phyloP scores from a whole-genome alignment of 2,888 invertebrate genomes.

The Phyllotreta striolata region DNA sequence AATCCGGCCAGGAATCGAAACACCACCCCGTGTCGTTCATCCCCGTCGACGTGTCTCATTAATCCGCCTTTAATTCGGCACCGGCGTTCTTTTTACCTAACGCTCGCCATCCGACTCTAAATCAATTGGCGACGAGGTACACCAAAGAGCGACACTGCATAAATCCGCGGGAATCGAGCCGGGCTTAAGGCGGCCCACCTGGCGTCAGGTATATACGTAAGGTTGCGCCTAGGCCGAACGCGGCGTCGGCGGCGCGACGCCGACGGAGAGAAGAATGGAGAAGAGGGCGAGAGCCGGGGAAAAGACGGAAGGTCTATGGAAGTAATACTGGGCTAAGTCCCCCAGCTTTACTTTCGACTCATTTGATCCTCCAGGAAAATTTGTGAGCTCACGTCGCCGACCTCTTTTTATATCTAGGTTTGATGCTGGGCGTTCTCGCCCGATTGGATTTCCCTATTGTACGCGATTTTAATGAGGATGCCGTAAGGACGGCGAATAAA shows the following conservation, averaged over 20 bases:
- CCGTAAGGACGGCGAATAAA: too few relatives aligned
- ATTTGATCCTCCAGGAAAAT: constrained; percentile 61
- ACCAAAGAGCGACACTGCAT: constrained; percentile 54
- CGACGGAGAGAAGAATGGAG: constrained; percentile 40
- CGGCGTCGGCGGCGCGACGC: constrained; percentile 45
- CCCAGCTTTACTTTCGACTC: constrained; percentile 59
- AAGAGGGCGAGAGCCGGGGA: constrained; percentile 51
- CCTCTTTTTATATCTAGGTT: constrained; percentile 43
- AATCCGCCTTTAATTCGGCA: constrained; percentile 46
- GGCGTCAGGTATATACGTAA: constrained; percentile 51
- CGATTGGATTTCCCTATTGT: background rate
- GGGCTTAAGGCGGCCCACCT: constrained; percentile 56
- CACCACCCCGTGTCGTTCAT: constrained; percentile 53
- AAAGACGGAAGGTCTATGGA: constrained; percentile 38
- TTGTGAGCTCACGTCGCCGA: constrained; percentile 51
- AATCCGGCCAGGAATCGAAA: constrained; percentile 57
- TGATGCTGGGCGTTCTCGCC: constrained; percentile 11
- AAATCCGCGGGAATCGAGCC: constrained; percentile 56
- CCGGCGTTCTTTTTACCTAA: constrained; percentile 35
- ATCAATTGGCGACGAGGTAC: constrained; percentile 57
- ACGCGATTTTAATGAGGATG: background rate
- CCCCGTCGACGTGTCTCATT: constrained; percentile 41
- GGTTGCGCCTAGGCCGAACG: too few relatives aligned
- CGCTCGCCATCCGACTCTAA: constrained; percentile 48
- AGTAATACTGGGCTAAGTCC: constrained; percentile 57